Conservation (phyloP, 2,888 invertebrate genomes). For the Myopa tessellatipennis region DNA sequence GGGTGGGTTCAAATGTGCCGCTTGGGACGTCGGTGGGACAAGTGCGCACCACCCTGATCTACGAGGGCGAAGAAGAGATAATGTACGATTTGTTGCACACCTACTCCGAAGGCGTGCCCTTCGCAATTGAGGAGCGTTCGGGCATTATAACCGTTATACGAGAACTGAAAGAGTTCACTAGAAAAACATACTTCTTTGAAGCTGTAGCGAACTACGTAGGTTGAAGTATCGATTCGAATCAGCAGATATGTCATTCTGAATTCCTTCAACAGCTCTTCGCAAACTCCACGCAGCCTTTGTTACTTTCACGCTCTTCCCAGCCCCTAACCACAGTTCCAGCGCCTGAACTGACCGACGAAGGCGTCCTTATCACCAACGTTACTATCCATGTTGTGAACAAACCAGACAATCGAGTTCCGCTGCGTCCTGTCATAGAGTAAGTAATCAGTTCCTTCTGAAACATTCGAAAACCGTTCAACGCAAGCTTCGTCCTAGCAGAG, state of each 20-base stretch:
- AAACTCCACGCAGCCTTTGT: conserved; percentile 58
- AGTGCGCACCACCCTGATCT: conserved; percentile 79
- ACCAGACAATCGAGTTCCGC: conserved; percentile 74
- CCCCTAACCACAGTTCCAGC: conserved; percentile 59
- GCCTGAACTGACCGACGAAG: conserved; percentile 68
- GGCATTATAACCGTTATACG: conserved; percentile 89
- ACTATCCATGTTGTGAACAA: conserved; percentile 86
- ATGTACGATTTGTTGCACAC: conserved; percentile 86
- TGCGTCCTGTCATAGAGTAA: conserved; percentile 64
- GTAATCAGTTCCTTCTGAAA: conserved; percentile 41
- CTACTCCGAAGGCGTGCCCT: conserved; percentile 92
- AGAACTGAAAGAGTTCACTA: conserved; percentile 76
- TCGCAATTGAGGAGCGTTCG: conserved; percentile 88
- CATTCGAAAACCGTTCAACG: neutral
- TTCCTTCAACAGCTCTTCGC: conserved; percentile 58
- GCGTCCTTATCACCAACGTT: conserved; percentile 83
- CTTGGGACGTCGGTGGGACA: conserved; percentile 89
- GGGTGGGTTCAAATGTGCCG: conserved; percentile 88
- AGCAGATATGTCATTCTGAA: neutral
- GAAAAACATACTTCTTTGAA: conserved; percentile 82
- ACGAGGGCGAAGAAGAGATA: conserved; percentile 73
- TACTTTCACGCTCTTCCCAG: conserved; percentile 56
- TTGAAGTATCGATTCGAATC: conserved; percentile 30
- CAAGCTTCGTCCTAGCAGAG: conserved; percentile 67
- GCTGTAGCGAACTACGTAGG: conserved; percentile 76